Evolutionary conservation across 2,888 invertebrate species (phyloP).

Genomic region (Neelides folsomi): DNA sequence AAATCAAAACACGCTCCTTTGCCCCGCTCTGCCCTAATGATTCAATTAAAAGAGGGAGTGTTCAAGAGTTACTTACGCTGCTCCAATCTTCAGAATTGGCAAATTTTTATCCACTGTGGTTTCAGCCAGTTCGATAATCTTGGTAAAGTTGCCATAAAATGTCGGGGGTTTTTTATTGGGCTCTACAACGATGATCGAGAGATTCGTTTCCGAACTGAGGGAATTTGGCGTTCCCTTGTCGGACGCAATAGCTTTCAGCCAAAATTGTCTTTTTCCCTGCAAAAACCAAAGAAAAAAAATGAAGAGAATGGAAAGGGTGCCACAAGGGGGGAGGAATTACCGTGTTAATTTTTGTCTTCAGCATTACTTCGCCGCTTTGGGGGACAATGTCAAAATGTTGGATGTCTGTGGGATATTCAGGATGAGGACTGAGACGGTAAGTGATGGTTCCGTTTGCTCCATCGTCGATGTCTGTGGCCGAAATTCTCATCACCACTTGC

Average conservation of each 20-base stretch:
- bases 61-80: slow-evolving; percentile 44
- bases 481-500: slow-evolving; percentile 71
- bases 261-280: slow-evolving; percentile 39
- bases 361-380: slow-evolving; percentile 68
- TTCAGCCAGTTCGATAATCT: slow-evolving; percentile 50
- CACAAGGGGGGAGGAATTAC: slow-evolving; percentile 9
- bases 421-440: slow-evolving; percentile 44
- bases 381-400: slow-evolving; percentile 69
- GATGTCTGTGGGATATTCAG: slow-evolving; percentile 39
- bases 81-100: slow-evolving; percentile 56
- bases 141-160: slow-evolving; percentile 45
- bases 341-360: slow-evolving; percentile 51
- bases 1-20: not conserved
- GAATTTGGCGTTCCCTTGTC: slow-evolving; percentile 53
- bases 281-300: not conserved
- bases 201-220: slow-evolving; percentile 39
- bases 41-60: not conserved
- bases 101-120: slow-evolving; percentile 57
- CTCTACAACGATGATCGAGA: slow-evolving; percentile 71
- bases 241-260: slow-evolving; percentile 58
- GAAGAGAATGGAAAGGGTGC: not conserved
- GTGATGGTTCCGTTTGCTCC: slow-evolving; percentile 75
- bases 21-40: not conserved
- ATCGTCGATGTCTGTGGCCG: slow-evolving; percentile 83
- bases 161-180: slow-evolving; percentile 73